A percentile compares a stretch with the other conserved stretches of the same genome.
Conservation (phyloP, 2,113 vertebrate species). For the Ophthalmotilapia sp. region DNA sequence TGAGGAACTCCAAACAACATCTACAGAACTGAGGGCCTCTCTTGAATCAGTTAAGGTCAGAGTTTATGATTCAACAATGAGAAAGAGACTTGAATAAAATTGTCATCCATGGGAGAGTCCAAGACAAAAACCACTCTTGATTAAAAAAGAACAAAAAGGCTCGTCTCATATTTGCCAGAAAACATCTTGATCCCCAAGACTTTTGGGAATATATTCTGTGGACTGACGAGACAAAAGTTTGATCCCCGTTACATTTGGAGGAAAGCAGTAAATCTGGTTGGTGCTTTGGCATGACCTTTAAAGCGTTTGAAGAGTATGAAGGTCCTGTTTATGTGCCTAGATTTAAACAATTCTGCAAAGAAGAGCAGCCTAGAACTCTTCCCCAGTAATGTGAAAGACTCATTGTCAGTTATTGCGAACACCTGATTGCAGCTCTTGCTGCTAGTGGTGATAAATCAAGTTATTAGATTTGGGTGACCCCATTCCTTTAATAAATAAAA, state of each 20-base stretch:
- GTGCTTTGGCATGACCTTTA: neutral
- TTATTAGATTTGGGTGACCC: neutral
- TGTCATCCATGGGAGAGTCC: neutral
- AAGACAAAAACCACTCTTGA: neutral
- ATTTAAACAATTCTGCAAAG: neutral
- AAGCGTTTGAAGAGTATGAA: neutral
- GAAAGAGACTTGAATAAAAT: neutral
- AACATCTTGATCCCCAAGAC: neutral
- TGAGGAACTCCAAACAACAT: neutral
- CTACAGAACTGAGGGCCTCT: neutral
- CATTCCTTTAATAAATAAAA: neutral
- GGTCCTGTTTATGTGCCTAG: neutral
- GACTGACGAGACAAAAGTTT: neutral
- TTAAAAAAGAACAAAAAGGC: neutral
- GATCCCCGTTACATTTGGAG: neutral
- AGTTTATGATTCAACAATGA: neutral
- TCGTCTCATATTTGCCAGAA: rapidly evolving
- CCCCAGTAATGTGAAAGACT: neutral
- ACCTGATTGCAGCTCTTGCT: neutral
- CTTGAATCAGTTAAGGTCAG: neutral
- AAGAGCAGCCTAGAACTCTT: neutral
- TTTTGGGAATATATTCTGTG: neutral
- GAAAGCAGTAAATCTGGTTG: neutral
- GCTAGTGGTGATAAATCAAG: neutral
- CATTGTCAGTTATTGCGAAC: neutral